A percentile compares a stretch with the other conserved stretches of the same genome.
Evolutionary conservation across 2,797 vertebrate species (phyloP).

Genomic region (Crenuchus spilurus): DNA sequence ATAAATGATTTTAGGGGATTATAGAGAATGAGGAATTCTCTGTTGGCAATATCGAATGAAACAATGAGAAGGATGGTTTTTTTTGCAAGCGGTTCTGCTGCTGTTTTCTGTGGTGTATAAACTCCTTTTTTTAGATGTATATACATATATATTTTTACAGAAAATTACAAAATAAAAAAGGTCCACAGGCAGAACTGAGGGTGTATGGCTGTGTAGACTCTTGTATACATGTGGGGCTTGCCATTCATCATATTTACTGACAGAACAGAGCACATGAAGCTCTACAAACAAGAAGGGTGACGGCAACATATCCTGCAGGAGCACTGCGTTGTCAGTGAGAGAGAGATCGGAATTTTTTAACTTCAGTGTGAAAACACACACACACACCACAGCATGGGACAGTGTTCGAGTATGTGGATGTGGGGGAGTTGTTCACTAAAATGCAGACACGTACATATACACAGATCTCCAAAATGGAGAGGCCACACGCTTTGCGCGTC

Average conservation of each 20-base stretch:
- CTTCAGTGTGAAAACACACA: constrained; percentile 34
- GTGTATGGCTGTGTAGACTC: constrained; percentile 23
- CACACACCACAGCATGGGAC: constrained; percentile 39
- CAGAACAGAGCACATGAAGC: constrained; percentile 29
- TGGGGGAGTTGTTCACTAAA: constrained; percentile 45
- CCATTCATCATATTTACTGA: constrained; percentile 22
- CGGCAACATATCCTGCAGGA: constrained; percentile 29
- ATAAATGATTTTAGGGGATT: neutral
- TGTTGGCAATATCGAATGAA: neutral
- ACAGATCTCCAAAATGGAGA: constrained; percentile 33
- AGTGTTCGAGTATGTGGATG: constrained; percentile 22
- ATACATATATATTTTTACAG: constrained; percentile 35
- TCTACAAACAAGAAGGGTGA: constrained; percentile 23
- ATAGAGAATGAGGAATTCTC: neutral
- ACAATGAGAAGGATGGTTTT: neutral
- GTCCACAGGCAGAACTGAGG: constrained; percentile 15
- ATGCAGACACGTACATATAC: constrained; percentile 35
- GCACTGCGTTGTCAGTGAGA: constrained; percentile 33
- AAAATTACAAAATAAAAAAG: constrained; percentile 32
- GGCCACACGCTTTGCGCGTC: constrained; percentile 26
- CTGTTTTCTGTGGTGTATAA: constrained; percentile 5
- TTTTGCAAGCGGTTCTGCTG: neutral
- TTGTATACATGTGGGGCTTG: constrained; percentile 7
- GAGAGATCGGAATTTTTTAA: constrained; percentile 11
- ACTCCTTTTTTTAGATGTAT: constrained; percentile 5